Percentiles rank a stretch among this genome's conserved stretches.
These are phyloP conservation scores for Anthoscopus minutus DNA, from an alignment of 2,113 vertebrate species.

Conservation along the genomic window DNA sequence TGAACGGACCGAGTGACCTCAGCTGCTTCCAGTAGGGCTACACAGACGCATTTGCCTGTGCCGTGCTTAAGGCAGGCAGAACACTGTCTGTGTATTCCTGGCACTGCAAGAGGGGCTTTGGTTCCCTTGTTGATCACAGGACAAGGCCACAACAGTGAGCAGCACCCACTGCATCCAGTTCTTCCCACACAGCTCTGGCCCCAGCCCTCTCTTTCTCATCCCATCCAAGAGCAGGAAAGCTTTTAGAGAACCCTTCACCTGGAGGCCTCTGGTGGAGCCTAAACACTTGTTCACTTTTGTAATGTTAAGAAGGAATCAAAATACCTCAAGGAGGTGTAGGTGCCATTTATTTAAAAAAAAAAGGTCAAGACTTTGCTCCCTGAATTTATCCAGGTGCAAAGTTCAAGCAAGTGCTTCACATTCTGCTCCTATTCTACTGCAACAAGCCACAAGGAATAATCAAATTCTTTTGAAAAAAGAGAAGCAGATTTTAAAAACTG, in stretches of 20 bases:
- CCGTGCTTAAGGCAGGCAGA: neutral
- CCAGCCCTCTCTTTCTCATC: neutral
- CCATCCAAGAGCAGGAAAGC: rapidly evolving
- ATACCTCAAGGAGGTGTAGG: neutral
- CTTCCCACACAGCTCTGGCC: neutral
- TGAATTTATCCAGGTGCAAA: neutral
- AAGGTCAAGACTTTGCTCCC: neutral
- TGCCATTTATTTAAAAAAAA: neutral
- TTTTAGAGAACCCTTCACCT: neutral
- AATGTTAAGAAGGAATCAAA: neutral
- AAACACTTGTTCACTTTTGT: neutral
- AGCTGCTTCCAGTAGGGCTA: neutral
- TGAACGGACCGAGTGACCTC: neutral
- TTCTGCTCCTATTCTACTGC: neutral
- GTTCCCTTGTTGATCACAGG: rapidly evolving
- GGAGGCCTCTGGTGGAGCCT: neutral
- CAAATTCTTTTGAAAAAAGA: neutral
- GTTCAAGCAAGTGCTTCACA: neutral
- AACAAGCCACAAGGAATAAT: neutral
- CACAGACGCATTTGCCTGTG: rapidly evolving
- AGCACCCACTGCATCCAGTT: neutral
- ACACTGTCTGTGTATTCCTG: rapidly evolving
- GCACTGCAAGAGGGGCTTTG: rapidly evolving
- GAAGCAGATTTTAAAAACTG: neutral
- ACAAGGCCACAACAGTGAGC: too few species aligned